Evolutionary conservation across 2,113 vertebrate genomes (phyloP), one percentile per base, ranked within the genome.

Genomic region (Oostethus manadensis): DNA sequence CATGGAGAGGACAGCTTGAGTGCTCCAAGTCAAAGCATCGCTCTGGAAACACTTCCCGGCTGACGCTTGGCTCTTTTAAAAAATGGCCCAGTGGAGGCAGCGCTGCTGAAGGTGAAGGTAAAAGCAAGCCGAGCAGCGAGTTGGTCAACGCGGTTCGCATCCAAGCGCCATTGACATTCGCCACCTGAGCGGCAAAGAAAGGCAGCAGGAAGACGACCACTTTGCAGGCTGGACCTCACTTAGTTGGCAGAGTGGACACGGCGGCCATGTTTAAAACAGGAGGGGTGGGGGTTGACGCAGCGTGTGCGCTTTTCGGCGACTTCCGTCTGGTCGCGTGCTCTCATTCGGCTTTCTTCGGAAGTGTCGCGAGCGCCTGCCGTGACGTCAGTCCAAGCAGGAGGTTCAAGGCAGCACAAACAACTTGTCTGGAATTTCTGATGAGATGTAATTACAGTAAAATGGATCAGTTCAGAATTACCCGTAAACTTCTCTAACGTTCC

Each of bases 11-110:
- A 56, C 58, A 55, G 57, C 46, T 29, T 35, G 38, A 62, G 89
- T 84, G 90, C 68, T 47, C 59, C 62, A 81, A 73, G 84, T 93
- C 92, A 89, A 77, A 92, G 83, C 91, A 91, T 91, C 62, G 89
- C 90, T 78, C 85, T 78, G 86, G 87, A 79, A 82, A 83, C 85
- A 29, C 35, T 55, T 40, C 18, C 33, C 20, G 18, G 18, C 53
- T 55, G 53, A 42, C 38, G 14, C 38, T 42, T 14, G 0, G 38
- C 3, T 13, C 38, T 40, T 40, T 11, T 51, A 50, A 80, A 62
- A 51, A 48, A 62, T 79, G 86, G 79, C 80, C 82, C 84, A 22
- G 60, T 60, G 60, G 73, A 70, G 73, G 64, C 76, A 79, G 80
- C 13, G 38, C 38, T 42, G 38, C 38, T 14, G 11, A 14, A 42